These are phyloP conservation scores for Pipistrellus nathusii DNA, from an alignment of 2,797 vertebrate species.

Conservation along the genomic window DNA sequence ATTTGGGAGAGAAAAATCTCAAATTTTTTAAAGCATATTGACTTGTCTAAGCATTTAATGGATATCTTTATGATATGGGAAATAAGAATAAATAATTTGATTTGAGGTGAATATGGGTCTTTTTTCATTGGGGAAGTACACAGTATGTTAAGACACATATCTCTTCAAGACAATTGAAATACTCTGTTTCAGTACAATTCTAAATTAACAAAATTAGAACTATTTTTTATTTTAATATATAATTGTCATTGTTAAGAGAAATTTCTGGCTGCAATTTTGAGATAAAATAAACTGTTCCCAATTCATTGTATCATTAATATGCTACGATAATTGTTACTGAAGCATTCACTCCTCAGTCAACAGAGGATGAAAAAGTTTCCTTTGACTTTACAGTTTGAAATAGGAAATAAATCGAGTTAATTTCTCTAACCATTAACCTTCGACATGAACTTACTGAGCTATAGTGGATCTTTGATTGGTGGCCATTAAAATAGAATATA, in stretches of 20 bases:
- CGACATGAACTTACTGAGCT: slow-evolving; percentile 54
- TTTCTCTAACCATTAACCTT: slow-evolving; percentile 76
- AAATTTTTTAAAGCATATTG: neutral
- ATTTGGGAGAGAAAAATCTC: neutral
- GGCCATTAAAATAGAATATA: slow-evolving; percentile 69
- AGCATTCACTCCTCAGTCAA: slow-evolving; percentile 60
- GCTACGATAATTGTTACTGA: neutral
- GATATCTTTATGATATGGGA: neutral
- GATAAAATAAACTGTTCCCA: neutral
- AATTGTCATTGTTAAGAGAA: slow-evolving; percentile 9
- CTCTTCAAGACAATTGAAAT: neutral
- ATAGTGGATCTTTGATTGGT: slow-evolving; percentile 54
- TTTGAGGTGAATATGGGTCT: neutral
- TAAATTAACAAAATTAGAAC: slow-evolving; percentile 1
- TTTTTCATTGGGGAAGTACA: neutral
- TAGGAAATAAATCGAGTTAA: slow-evolving; percentile 66
- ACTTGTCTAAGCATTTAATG: neutral
- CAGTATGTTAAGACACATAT: neutral
- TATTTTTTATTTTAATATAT: slow-evolving; percentile 41
- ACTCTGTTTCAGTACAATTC: neutral
- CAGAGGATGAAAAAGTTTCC: slow-evolving; percentile 33
- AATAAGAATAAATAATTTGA: neutral
- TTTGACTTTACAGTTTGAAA: slow-evolving; percentile 62
- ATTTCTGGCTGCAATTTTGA: slow-evolving; percentile 10
- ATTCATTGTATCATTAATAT: slow-evolving; percentile 58